These are phyloP conservation scores for Syrphus vitripennis DNA, from an alignment of 2,888 invertebrate genomes.

Conservation along the genomic window DNA sequence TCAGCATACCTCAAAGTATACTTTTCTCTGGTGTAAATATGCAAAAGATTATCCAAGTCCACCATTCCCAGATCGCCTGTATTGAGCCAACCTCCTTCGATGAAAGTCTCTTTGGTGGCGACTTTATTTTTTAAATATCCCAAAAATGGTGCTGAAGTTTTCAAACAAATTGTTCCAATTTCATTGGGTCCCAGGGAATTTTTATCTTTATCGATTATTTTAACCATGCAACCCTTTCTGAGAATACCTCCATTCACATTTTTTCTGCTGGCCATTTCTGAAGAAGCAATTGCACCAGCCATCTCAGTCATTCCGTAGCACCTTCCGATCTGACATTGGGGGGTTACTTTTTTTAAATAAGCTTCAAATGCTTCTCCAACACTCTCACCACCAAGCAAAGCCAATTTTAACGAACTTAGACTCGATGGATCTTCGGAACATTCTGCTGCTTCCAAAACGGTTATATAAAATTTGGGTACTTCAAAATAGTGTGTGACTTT, in stretches of 20 bases:
- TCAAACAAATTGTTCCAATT: not conserved
- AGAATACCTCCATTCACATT: not conserved
- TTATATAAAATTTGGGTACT: constrained; percentile 37
- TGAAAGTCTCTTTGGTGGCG: not conserved
- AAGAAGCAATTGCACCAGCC: not conserved
- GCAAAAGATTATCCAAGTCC: not conserved
- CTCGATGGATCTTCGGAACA: not conserved
- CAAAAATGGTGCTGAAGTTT: not conserved
- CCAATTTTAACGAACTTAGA: not conserved
- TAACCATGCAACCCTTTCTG: not conserved
- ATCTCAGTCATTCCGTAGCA: not conserved
- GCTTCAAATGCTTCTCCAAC: not conserved
- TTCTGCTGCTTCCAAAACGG: constrained; percentile 1
- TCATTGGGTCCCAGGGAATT: not conserved
- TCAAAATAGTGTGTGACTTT: constrained; percentile 57
- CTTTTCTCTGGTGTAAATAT: not conserved
- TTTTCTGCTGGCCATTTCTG: not conserved
- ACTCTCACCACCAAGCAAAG: not conserved
- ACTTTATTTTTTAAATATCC: not conserved
- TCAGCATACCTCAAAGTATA: not conserved
- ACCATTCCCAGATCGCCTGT: not conserved
- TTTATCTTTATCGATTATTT: not conserved
- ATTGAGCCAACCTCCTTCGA: not conserved
- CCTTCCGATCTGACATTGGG: not conserved
- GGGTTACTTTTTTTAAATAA: not conserved